Evolutionary conservation across 2,797 vertebrate species (phyloP).

Genomic region (Heliangelus exortis): DNA sequence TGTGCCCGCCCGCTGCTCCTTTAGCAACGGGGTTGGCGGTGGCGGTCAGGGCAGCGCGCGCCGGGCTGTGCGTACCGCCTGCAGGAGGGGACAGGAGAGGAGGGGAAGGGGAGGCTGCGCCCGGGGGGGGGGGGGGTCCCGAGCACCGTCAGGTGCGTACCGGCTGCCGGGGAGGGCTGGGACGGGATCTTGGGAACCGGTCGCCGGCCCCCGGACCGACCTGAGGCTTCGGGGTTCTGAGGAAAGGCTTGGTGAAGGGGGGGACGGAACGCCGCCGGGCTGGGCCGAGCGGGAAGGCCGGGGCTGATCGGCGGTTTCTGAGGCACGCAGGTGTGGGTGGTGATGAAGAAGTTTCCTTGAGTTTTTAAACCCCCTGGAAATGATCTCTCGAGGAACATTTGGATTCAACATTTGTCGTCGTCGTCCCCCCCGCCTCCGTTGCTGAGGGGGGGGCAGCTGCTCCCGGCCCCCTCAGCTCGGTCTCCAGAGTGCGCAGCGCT

Average conservation of each 20-base stretch:
- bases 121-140: too few species aligned
- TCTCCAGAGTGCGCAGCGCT: rapidly evolving
- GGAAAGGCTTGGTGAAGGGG: neutral
- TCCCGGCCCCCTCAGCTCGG: too few species aligned
- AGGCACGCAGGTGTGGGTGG: neutral
- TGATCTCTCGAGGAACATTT: too few species aligned
- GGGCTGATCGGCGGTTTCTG: neutral
- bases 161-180: too few species aligned
- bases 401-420: neutral
- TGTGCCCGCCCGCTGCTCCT: neutral
- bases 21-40: neutral
- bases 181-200: neutral
- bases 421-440: rapidly evolving
- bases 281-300: too few species aligned
- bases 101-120: too few species aligned
- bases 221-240: neutral
- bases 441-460: neutral
- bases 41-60: neutral
- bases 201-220: neutral
- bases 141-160: neutral
- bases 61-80: neutral
- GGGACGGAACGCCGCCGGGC: neutral
- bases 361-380: rapidly evolving
- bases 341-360: neutral
- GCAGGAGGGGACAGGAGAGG: too few species aligned